Conservation (phyloP, 2,888 invertebrate species). For the Alloplasta piceator region DNA sequence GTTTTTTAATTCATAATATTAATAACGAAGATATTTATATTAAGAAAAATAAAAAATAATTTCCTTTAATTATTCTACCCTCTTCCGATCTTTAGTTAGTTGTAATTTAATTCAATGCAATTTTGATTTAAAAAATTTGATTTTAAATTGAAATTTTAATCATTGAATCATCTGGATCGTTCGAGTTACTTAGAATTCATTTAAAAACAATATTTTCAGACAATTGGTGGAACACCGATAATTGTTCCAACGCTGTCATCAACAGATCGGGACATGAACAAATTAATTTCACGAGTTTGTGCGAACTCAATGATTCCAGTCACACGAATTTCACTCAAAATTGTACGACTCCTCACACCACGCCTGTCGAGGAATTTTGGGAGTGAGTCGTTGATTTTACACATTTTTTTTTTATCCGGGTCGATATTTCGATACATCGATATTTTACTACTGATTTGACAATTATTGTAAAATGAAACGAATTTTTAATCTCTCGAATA, state of each 20-base stretch:
- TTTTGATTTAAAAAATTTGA: too few relatives aligned
- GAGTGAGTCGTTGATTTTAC: conserved; percentile 83
- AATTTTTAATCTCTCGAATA: not conserved
- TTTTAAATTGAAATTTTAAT: too few relatives aligned
- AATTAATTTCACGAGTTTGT: conserved; percentile 12
- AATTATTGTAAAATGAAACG: conserved; percentile 33
- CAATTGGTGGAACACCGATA: conserved; percentile 88
- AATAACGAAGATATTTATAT: not conserved
- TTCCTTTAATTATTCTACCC: too few relatives aligned
- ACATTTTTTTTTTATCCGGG: not conserved
- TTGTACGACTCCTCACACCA: conserved; percentile 76
- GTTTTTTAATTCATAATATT: not conserved
- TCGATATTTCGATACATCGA: conserved; percentile 83
- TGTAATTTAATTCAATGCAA: too few relatives aligned
- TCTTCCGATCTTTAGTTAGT: too few relatives aligned
- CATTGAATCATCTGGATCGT: too few relatives aligned
- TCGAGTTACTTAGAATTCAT: too few relatives aligned
- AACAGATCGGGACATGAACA: conserved; percentile 26
- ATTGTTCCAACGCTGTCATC: conserved; percentile 80
- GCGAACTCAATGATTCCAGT: conserved; percentile 3
- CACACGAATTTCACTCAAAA: conserved; percentile 53
- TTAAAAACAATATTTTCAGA: conserved; percentile 77
- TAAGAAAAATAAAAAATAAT: conserved; percentile 11
- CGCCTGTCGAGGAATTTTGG: conserved; percentile 86
- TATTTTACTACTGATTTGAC: conserved; percentile 90